Conservation (phyloP, 2,888 invertebrate genomes). For the Nephrotoma guestfalica region DNA sequence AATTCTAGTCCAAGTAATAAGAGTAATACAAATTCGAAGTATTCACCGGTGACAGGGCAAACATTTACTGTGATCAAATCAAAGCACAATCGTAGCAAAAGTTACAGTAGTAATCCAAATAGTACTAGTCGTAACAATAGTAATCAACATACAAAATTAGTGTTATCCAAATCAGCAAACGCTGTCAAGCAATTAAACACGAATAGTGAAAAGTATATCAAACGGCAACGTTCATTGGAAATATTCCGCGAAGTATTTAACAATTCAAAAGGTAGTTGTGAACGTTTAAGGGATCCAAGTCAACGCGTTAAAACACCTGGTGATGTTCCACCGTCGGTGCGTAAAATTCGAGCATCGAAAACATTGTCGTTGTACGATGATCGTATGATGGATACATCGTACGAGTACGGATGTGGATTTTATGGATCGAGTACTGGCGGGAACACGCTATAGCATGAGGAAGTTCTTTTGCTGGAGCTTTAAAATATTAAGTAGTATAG, state of each 20-base stretch:
- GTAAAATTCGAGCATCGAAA: conserved; percentile 53
- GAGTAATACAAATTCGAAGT: background rate
- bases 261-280: conserved; percentile 45
- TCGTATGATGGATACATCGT: conserved; percentile 56
- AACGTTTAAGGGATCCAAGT: conserved; percentile 54
- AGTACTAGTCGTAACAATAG: conserved; percentile 13
- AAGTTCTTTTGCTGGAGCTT: conserved; percentile 33
- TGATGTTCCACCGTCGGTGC: conserved; percentile 62
- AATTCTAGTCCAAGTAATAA: background rate
- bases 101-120: conserved; percentile 12
- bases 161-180: conserved; percentile 18
- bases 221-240: conserved; percentile 55
- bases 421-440: background rate
- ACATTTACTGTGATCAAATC: conserved; percentile 4
- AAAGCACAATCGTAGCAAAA: conserved; percentile 5
- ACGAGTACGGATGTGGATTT: background rate
- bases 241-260: conserved; percentile 58
- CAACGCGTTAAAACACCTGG: conserved; percentile 69
- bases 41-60: conserved; percentile 2
- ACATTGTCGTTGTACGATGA: conserved; percentile 80
- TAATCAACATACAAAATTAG: conserved; percentile 20
- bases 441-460: conserved; percentile 34
- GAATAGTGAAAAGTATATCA: conserved; percentile 22
- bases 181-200: conserved; percentile 24
- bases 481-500: conserved; percentile 15